Base-by-base conservation (phyloP, 2,113 vertebrate genomes). In the Pipa parva region DNA sequence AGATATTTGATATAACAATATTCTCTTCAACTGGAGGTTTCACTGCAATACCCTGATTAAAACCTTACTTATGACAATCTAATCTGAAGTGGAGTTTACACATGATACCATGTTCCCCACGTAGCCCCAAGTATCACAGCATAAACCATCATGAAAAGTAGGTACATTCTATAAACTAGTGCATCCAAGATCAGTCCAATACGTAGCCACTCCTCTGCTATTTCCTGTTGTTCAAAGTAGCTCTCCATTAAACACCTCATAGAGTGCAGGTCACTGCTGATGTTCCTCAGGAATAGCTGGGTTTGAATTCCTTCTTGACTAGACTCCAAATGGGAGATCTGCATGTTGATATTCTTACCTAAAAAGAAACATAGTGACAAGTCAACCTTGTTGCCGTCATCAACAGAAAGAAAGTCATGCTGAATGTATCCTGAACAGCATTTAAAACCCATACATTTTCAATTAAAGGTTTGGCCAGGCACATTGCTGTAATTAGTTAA, bases 181-280 rank as follows among this genome's bases (percentile, higher is more conserved):
- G 62, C 17, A 54, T 54, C 62, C 13, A 63, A 21, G 36, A 63
- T 63, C 15, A 54, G 48, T 15, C 62, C 62, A 26, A 63, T 27
- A n/a, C 33, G 62, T 31, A 63, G 33, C 62, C 62, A 63, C 12
- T 63, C 29, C 28, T 63, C 62, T 39, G 49, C 49, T 12, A 42
- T 12, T 25, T 54, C 36, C n/a, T 42, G 48, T 18, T 15, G 24
- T 42, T 54, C 33, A 27, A 20, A 25, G 12, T 42, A 13, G 27
- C 31, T 2, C 29, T 54, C 62, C 62, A 63, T 63, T 17, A 54
- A 11, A 31, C 51, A 22, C 31, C 33, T 52, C 50, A 54, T 42
- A 17, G 21, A 39, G 9, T 63, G 62, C 6, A 63, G 17, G 25
- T 63, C 62, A 28, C 11, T 26, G 25, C 49, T 39, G 22, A 63